Conservation (phyloP, 2,797 vertebrate genomes). For the Danio aesculapii region DNA sequence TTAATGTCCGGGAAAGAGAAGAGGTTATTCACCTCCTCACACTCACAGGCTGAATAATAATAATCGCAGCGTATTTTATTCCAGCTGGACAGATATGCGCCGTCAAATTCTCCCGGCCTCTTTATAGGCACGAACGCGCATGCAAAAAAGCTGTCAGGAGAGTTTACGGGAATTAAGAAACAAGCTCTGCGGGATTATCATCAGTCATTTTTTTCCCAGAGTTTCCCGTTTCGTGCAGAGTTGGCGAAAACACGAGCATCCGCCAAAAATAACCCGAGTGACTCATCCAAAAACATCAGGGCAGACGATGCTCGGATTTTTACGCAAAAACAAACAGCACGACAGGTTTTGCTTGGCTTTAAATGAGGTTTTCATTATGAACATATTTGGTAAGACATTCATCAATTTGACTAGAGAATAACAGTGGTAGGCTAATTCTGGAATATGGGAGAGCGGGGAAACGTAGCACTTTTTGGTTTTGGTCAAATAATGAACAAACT, state of each 20-base stretch:
- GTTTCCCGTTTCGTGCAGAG: constrained; percentile 50
- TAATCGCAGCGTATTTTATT: constrained; percentile 28
- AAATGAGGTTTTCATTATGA: too few relatives aligned
- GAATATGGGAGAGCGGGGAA: too few relatives aligned
- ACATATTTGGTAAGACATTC: too few relatives aligned
- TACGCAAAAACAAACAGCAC: too few relatives aligned
- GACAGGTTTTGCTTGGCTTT: too few relatives aligned
- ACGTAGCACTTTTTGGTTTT: too few relatives aligned
- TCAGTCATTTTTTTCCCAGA: constrained; percentile 53
- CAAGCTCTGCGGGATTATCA: constrained; percentile 50
- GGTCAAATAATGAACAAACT: too few relatives aligned
- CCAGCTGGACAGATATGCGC: constrained; percentile 32
- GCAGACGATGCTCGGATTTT: too few relatives aligned
- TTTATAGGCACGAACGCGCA: constrained; percentile 9
- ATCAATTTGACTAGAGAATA: too few relatives aligned
- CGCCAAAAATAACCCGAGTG: constrained; percentile 61
- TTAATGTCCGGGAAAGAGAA: constrained; percentile 74
- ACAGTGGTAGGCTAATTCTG: too few relatives aligned
- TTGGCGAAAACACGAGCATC: constrained; percentile 55
- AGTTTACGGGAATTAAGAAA: constrained; percentile 60
- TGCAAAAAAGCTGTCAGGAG: constrained; percentile 69
- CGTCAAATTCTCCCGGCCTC: background rate
- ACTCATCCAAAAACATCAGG: constrained; percentile 51
- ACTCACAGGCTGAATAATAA: constrained; percentile 61
- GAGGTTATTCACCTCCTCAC: constrained; percentile 66